phyloP scores from a whole-genome alignment of 2,888 invertebrate species.

The Gastracanthus pulcherrimus region DNA sequence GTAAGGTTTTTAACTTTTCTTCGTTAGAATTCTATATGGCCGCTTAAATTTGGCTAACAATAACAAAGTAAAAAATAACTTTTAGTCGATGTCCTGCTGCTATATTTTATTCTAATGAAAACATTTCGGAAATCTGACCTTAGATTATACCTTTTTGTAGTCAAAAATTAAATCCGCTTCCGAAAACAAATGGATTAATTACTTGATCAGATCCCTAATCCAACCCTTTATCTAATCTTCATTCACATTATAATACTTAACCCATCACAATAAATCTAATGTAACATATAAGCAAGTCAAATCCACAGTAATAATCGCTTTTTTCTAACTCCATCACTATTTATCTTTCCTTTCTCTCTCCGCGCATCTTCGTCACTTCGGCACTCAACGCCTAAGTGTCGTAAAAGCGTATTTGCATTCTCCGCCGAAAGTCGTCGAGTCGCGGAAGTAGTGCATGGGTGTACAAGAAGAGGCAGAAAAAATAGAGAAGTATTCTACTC shows the following conservation, averaged over 20 bases:
- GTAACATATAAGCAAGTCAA: neutral
- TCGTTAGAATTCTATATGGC: too few species aligned
- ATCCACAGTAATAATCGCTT: neutral
- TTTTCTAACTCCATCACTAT: neutral
- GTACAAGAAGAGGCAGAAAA: neutral
- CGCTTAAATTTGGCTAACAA: too few species aligned
- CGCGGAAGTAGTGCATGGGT: neutral
- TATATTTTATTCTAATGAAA: too few species aligned
- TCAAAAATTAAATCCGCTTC: too few species aligned
- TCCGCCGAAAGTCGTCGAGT: slow-evolving; percentile 18
- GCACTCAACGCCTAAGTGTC: slow-evolving; percentile 15
- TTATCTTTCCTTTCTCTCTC: neutral
- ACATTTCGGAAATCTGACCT: too few species aligned
- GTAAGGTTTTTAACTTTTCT: too few species aligned
- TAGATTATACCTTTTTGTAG: too few species aligned
- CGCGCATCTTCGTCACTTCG: neutral
- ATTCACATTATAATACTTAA: neutral
- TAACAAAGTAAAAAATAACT: too few species aligned
- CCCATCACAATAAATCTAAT: slow-evolving; percentile 18
- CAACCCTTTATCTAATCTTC: neutral
- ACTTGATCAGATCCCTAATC: too few species aligned
- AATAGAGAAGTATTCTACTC: neutral
- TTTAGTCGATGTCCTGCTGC: too few species aligned
- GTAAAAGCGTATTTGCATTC: slow-evolving; percentile 49
- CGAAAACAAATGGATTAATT: too few species aligned